Evolutionary conservation across 2,888 invertebrate genomes (phyloP), one percentile per base, ranked within the genome.

Genomic region (Latrodectus elegans): DNA sequence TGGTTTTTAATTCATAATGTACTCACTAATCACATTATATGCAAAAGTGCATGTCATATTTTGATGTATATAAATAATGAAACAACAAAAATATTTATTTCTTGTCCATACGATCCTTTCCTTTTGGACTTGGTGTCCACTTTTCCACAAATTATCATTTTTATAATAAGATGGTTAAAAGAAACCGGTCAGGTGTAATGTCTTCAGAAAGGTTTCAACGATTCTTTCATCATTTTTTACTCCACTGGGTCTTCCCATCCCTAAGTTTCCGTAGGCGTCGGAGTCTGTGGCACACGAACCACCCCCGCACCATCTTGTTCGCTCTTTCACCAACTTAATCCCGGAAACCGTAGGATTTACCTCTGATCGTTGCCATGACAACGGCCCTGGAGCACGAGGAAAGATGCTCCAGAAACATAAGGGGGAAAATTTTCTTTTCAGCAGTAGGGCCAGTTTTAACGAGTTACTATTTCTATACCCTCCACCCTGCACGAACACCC

Each of bases 281-380:
- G 60, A 10, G 15, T 60, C n/a, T 15, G 67, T 68, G 17, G 12
- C 17, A 12, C 22, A n/a, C 10, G 38, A 1, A 38, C 38, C 38
- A 6, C 26, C 67, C 26, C 26, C 67, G 22, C 67, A 67, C 67
- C 14, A 14, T n/a, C 22, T 26, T 22, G 12, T 68, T 38, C 38
- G 67, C 26, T 22, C 76, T 71, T 22, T 75, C 71, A 26, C 71
- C 80, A 52, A 65, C 79, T 71, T 87, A 87, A 87, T 87, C 81
- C 86, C 81, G 86, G 81, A 87, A 87, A 87, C 72, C 53, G 52
- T 73, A 14, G 86, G 81, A 81, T 87, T 87, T 81, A 65, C 77
- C 22, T 53, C 70, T 14, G 77, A 65, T 55, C 38, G 81, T 87
- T 67, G 65, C 22, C 86, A 87, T 87, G 81, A 38, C 60, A 67